Percentiles rank a stretch among this genome's conserved stretches.
Evolutionary conservation across 2,888 invertebrate genomes (phyloP).

Genomic region (Conomelus anceps): DNA sequence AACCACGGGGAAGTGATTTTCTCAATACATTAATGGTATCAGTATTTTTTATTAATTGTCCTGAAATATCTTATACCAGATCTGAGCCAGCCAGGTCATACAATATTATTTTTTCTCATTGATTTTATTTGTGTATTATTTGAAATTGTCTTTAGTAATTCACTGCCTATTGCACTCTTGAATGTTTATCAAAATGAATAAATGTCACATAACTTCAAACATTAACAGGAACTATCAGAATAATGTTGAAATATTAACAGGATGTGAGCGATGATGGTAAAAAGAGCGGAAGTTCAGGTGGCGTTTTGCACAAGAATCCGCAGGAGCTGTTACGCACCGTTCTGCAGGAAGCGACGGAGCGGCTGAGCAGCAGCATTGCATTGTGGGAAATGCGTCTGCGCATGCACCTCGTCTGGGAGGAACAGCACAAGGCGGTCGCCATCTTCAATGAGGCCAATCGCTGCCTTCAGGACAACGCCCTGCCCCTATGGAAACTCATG

Average conservation of each 20-base stretch:
- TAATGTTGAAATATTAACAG: constrained; percentile 3
- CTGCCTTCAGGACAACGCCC: constrained; percentile 32
- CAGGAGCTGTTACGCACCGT: constrained; percentile 10
- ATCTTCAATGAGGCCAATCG: constrained; percentile 42
- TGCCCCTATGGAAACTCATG: constrained; percentile 46
- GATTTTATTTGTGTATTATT: no score
- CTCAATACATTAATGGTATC: no score
- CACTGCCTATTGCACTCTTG: background rate
- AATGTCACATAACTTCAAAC: background rate
- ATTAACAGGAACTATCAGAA: background rate
- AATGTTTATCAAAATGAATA: constrained; percentile 35
- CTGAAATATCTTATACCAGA: no score
- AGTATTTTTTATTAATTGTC: no score
- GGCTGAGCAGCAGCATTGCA: constrained; percentile 44
- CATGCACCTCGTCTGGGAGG: constrained; percentile 41
- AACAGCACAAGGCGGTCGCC: constrained; percentile 43
- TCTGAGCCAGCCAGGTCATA: no score
- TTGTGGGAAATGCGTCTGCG: constrained; percentile 49
- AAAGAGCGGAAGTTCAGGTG: constrained; percentile 34
- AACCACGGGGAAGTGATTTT: no score
- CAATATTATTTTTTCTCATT: no score
- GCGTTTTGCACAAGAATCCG: constrained; percentile 22
- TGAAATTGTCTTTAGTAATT: no score
- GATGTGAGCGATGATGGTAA: constrained; percentile 35
- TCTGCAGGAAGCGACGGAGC: constrained; percentile 43